Evolutionary conservation across 1,140 invertebrate species (phyloP), one percentile per base, ranked within the genome.

Genomic region (Ceratosolen solmsi): DNA sequence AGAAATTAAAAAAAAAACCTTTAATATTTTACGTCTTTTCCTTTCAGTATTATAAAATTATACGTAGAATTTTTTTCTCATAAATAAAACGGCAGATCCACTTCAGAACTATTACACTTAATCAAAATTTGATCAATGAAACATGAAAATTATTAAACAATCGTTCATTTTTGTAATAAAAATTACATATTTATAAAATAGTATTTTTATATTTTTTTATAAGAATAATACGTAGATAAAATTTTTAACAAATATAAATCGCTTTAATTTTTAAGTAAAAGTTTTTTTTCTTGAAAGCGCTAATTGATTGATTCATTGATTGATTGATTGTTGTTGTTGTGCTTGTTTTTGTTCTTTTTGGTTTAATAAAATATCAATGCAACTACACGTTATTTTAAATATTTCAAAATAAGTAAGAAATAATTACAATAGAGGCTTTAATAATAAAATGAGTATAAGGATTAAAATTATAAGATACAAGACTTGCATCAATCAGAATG

Each of bases 381-480:
- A 68, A 65, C 20, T 68, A 68, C 20, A 68, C 7, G 27, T 38
- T 68, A 38, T 5, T 68, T 22, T 20, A 68, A 33, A 68, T 38
- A 38, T 68, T 20, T 38, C 33, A 38, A 38, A 38, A 68, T 68
- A 22, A 38, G 33, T 68, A 68, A 68, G 22, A 68, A 68, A 68
- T 68, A 68, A 68, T 68, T 68, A 38, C 63, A 68, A 68, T 68
- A 38, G n/a, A 33, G 27, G 11, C 38, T 68, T 68, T 0, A 68
- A 68, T 68, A 68, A 68, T n/a, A 68, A 36, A 68, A 2, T 68
- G 17, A 11, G 38, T 38, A 38, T 38, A 20, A 38, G 36, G 8
- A 38, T 68, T 68, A 22, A 68, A 68, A 38, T 68, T 68, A 68
- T 38, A 38, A 68, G 63, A 65, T 65, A 65, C 60, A 65, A 65